Conservation (phyloP, 2,888 invertebrate genomes). For the Anarsia innoxiella region DNA sequence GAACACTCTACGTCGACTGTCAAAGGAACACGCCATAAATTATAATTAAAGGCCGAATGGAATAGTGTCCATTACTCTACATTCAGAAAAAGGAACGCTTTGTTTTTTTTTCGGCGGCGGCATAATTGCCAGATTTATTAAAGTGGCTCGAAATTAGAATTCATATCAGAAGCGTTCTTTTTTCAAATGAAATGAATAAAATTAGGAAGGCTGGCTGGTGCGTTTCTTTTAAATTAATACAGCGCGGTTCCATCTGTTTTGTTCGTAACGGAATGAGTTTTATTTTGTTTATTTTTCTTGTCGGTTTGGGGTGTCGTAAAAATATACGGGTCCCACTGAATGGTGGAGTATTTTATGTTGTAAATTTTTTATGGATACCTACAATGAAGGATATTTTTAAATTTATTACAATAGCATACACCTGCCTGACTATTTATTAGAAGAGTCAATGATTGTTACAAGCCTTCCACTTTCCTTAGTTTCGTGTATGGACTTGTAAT, state of each 20-base stretch:
- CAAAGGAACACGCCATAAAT: slow-evolving; percentile 45
- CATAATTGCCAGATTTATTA: too few species aligned
- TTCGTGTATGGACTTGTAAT: too few species aligned
- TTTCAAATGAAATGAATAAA: too few species aligned
- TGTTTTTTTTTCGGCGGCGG: too few species aligned
- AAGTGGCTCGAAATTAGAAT: too few species aligned
- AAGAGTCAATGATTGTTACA: too few species aligned
- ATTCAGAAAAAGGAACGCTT: too few species aligned
- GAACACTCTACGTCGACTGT: slow-evolving; percentile 28
- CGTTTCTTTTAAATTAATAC: background rate
- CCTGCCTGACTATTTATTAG: too few species aligned
- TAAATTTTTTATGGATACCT: background rate
- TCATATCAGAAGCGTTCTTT: too few species aligned
- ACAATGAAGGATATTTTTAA: background rate
- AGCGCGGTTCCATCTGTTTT: background rate
- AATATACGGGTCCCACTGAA: background rate
- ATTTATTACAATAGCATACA: background rate
- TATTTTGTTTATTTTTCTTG: background rate
- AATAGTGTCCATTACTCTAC: too few species aligned
- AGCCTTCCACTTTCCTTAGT: too few species aligned
- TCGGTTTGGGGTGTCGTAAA: background rate
- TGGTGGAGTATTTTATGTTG: background rate
- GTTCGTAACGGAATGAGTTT: background rate
- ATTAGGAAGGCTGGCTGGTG: too few species aligned
- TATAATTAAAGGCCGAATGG: background rate